Base-by-base conservation (phyloP, 2,113 vertebrate species). In the Mus pahari region DNA sequence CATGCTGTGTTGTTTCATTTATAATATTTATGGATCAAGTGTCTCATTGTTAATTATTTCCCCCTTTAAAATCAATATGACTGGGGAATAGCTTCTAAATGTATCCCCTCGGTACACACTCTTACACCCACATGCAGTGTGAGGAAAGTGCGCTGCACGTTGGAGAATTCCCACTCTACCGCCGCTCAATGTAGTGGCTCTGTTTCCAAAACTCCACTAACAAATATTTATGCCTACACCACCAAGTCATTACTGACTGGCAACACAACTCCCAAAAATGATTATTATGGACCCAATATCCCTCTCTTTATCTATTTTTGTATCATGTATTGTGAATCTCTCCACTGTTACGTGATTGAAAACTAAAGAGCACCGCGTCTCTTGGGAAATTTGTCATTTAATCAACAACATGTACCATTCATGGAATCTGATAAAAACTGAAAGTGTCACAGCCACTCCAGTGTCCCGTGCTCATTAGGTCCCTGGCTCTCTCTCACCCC, bases 381-480 rank as follows among this genome's bases (percentile, higher is more conserved):
- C 22, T 33, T 10, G 1, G 11, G 50, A 84, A 7, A 5, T 42
- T 86, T 62, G 14, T 20, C 62, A 16, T 39, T 36, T 74, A 20
- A 6, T 22, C 75, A 5, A 17, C 3, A 0, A 17, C 3, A 0
- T 36, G 14, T n/a, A 20, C 19, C 48, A 8, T 19, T 24, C 26
- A 20, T 8, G 42, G 3, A 6, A 1, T 48, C 68, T 64, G 36
- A 8, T 1, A 24, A 58, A 58, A 31, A 22, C 42, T 2, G 36
- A 1, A 86, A 86, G 17, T 22, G 90, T 39, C 70, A 22, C 53
- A 1, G 16, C 19, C 28, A 28, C 68, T 19, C 3, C 1, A 1
- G 39, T 87, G 84, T 36, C 84, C 36, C 4, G 45, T 33, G 20
- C 64, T 53, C 19, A 68, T 12, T 42, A 42, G 26, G 81, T 42